phyloP scores from a whole-genome alignment of 2,113 vertebrate genomes.

The Prionailurus bengalensis region DNA sequence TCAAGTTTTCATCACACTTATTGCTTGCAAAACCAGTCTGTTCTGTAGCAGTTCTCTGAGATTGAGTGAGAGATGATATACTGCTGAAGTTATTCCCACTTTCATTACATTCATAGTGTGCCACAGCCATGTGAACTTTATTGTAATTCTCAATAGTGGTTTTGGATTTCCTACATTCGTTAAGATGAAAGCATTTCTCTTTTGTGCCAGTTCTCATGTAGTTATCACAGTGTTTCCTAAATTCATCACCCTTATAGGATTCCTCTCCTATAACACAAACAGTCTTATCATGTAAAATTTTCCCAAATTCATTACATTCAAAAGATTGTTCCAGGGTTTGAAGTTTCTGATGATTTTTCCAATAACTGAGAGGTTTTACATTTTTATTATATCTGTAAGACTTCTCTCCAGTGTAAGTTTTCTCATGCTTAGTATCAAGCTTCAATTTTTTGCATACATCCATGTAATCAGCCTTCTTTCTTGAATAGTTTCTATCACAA shows the following conservation, averaged over 20 bases:
- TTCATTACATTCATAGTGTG: constrained; percentile 36
- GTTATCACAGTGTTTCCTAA: neutral
- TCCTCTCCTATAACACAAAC: neutral
- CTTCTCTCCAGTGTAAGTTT: neutral
- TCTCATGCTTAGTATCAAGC: neutral
- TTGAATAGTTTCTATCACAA: neutral
- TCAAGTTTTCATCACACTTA: constrained; percentile 58
- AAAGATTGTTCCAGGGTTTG: constrained; percentile 47
- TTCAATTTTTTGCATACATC: neutral
- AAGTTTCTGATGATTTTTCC: constrained; percentile 46
- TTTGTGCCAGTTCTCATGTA: neutral
- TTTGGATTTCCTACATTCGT: constrained; percentile 23
- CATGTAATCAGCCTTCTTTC: neutral
- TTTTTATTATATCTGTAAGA: constrained; percentile 71
- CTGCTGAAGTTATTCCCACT: neutral
- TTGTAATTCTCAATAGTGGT: neutral
- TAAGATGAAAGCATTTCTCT: neutral
- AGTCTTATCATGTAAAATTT: neutral
- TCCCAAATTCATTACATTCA: constrained; percentile 24
- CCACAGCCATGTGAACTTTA: constrained; percentile 43
- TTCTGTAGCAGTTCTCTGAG: constrained; percentile 10
- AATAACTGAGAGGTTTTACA: constrained; percentile 24
- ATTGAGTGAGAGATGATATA: neutral
- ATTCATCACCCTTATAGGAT: neutral
- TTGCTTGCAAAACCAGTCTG: neutral